A percentile compares a stretch with the other conserved stretches of the same genome.
Evolutionary conservation across 2,113 vertebrate species (phyloP).

Genomic region (Oreochromis aureus): DNA sequence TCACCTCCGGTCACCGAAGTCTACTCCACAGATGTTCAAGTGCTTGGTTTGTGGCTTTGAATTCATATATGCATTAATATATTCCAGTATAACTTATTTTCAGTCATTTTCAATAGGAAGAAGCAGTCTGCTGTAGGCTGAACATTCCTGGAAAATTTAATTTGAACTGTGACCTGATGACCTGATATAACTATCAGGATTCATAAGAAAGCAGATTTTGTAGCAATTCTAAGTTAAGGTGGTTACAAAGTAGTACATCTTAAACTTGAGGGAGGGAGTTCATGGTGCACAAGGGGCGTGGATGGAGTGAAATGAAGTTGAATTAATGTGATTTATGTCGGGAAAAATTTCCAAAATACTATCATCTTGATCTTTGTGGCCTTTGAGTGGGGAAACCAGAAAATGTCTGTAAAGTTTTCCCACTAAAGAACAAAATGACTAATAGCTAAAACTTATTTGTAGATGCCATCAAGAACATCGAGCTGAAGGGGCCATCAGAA

Average conservation of each 20-base stretch:
- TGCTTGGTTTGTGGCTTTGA: constrained; percentile 70
- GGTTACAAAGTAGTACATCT: not conserved
- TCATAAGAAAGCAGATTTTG: not conserved
- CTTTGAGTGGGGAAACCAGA: not conserved
- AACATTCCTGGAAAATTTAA: not conserved
- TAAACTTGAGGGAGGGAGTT: not conserved
- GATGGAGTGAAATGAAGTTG: not conserved
- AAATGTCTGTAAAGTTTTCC: not conserved
- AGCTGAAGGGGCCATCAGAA: constrained; percentile 72
- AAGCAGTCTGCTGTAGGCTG: not conserved
- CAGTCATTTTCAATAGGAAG: not conserved
- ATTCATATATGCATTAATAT: not conserved
- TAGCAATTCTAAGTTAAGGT: not conserved
- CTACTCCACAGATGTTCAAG: constrained; percentile 72
- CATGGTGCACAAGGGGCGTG: not conserved
- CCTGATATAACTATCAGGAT: not conserved
- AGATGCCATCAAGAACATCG: constrained; percentile 81
- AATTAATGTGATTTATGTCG: not conserved
- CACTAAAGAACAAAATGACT: not conserved
- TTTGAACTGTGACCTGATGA: not conserved
- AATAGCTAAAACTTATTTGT: not conserved
- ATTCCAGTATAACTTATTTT: not conserved
- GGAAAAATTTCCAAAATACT: not conserved
- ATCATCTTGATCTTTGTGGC: not conserved
- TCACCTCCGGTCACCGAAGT: constrained; percentile 60